These are phyloP conservation scores for Chrysoperla carnea DNA, from an alignment of 1,140 invertebrate species.

Conservation along the genomic window DNA sequence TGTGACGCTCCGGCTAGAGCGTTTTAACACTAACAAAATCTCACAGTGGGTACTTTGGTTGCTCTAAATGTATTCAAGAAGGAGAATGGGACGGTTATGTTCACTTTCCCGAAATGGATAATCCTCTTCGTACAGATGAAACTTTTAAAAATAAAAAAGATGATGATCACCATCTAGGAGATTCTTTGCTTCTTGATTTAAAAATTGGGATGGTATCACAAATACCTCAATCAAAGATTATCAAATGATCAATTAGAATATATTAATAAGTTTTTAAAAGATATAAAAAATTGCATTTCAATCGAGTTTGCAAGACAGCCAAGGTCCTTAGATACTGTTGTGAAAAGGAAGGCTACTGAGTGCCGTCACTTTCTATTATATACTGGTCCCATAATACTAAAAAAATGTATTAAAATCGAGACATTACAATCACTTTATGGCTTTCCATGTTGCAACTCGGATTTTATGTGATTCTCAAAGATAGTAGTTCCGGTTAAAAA, in stretches of 20 bases:
- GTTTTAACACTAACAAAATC: constrained; percentile 4
- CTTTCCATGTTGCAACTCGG: constrained; percentile 2
- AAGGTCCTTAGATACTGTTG: constrained; percentile 8
- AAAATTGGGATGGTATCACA: neutral
- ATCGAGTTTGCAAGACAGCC: constrained; percentile 15
- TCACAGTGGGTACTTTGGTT: constrained; percentile 8
- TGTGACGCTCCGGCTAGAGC: constrained; percentile 11
- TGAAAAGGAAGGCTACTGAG: constrained; percentile 19
- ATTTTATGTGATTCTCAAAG: constrained; percentile 2
- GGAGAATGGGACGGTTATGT: constrained; percentile 4
- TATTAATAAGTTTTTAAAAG: neutral
- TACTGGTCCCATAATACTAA: constrained; percentile 7
- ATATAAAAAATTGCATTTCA: constrained; percentile 5
- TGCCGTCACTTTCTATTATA: constrained; percentile 17
- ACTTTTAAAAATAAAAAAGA: neutral
- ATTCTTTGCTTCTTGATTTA: neutral
- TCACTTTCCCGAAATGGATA: constrained; percentile 4
- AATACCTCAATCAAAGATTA: too few relatives aligned
- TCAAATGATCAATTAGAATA: too few relatives aligned
- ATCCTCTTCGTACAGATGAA: constrained; percentile 4
- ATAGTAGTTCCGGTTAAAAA: too few relatives aligned
- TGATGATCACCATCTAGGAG: neutral
- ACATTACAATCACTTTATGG: constrained; percentile 5
- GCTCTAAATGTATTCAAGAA: constrained; percentile 4
- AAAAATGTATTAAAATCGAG: too few relatives aligned